Evolutionary conservation across 2,797 vertebrate species (phyloP), one percentile per base, ranked within the genome.

Genomic region (Sebastes kiyomatsui): DNA sequence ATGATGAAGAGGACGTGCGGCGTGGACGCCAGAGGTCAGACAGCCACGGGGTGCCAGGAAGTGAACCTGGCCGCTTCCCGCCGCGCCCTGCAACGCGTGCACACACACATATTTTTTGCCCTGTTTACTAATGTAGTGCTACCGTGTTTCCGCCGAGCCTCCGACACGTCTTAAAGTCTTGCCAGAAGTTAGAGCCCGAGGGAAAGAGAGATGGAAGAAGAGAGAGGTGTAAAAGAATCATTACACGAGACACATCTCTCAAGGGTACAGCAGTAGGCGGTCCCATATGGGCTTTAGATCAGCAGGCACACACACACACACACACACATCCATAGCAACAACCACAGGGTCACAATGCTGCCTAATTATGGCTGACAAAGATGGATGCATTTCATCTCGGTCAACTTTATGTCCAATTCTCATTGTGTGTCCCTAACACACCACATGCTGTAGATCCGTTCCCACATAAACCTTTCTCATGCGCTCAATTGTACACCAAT

Each of bases 1-100:
- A 93, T 95, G 94, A 95, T 94, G 91, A 94, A 91, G 93, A 93
- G 90, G 89, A 93, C 81, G 79, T 85, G 83, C 85, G 77, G 90
- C 59, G 76, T 30, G 33, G 91, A 91, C 86, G 77, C 77, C 86
- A 92, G 90, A 95, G 94, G 94, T 95, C 94, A 93, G 84, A 86
- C 87, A 82, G 85, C 94, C 76, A 79, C 80, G 80, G 93, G 93
- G 89, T 32, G 74, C 78, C 91, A 87, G 92, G 90, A 94, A 92
- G 90, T 92, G 90, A 94, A 93, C 92, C 92, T 84, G 89, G 88
- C 84, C 71, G 86, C 87, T 91, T 91, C 93, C 90, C 67, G 80
- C 87, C 66, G 85, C 77, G 80, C 56, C 81, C 67, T 72, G 77
- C 80, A 61, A 66, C 72, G 62, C 28, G 25, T 73, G 18, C 77